Conservation (phyloP, 2,113 vertebrate genomes). For the Perccottus glenii region DNA sequence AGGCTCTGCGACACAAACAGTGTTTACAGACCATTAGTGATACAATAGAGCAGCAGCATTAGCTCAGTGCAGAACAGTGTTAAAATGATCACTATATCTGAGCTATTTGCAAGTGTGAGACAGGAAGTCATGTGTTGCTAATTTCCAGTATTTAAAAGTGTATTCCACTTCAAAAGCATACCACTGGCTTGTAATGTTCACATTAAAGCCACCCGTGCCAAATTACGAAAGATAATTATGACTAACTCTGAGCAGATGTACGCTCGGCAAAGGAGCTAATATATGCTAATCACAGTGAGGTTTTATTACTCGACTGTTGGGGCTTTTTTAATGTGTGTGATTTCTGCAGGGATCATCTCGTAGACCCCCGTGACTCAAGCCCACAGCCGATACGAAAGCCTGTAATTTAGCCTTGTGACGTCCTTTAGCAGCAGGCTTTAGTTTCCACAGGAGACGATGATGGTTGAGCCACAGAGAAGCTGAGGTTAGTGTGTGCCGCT, state of each 20-base stretch:
- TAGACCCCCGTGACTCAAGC: not conserved
- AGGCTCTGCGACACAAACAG: too few species aligned
- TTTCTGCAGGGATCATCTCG: constrained; percentile 21
- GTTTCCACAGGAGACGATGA: constrained; percentile 16
- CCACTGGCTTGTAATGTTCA: not conserved
- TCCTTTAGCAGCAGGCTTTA: constrained; percentile 32
- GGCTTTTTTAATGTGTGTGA: constrained; percentile 22
- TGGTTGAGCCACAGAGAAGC: constrained; percentile 15
- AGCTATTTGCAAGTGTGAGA: too few species aligned
- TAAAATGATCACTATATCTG: too few species aligned
- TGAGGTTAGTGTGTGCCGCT: constrained; percentile 9
- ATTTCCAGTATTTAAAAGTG: too few species aligned
- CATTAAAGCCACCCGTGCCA: constrained; percentile 30
- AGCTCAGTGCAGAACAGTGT: too few species aligned
- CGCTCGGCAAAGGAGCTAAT: constrained; percentile 31
- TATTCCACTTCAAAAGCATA: too few species aligned
- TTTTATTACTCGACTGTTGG: constrained; percentile 33
- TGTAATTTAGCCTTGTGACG: constrained; percentile 28
- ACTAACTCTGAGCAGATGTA: constrained; percentile 53
- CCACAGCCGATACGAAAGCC: not conserved
- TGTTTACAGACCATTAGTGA: too few species aligned
- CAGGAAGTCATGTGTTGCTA: not conserved
- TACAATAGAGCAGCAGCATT: too few species aligned
- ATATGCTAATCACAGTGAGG: constrained; percentile 38
- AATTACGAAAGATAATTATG: constrained; percentile 30